phyloP scores from a whole-genome alignment of 2,113 vertebrate genomes.

The Cercopithecus mona region DNA sequence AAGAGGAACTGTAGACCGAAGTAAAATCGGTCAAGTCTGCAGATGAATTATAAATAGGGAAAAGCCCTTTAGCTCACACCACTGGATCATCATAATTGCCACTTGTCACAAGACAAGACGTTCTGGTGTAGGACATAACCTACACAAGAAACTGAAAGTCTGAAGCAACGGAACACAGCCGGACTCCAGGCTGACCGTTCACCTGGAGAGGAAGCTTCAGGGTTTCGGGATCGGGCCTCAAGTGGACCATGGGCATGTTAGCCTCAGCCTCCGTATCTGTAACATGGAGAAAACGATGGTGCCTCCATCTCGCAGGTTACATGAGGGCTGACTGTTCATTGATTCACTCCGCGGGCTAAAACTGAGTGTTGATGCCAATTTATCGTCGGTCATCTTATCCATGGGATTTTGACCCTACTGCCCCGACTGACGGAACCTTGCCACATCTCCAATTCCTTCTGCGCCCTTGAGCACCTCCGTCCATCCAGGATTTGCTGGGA shows the following conservation, averaged over 20 bases:
- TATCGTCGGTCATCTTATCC: background rate
- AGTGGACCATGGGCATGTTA: background rate
- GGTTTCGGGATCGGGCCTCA: background rate
- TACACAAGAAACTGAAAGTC: rapidly evolving
- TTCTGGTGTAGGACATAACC: no score
- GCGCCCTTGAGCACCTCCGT: background rate
- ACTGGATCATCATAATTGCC: background rate
- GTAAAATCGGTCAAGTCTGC: background rate
- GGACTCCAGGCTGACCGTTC: background rate
- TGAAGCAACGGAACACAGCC: background rate
- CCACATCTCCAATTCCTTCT: background rate
- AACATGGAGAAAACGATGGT: background rate
- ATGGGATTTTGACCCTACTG: background rate
- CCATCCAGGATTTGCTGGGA: background rate
- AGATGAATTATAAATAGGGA: background rate
- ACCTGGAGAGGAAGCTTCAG: background rate
- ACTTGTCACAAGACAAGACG: background rate
- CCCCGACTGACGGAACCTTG: background rate
- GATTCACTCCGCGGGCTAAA: background rate
- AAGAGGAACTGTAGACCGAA: background rate
- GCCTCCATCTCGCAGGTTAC: background rate
- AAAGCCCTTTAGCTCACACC: background rate
- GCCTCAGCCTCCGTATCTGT: background rate
- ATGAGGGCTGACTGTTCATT: rapidly evolving
- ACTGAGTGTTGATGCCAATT: background rate